phyloP scores from a whole-genome alignment of 2,113 vertebrate species.

The Bothrops jararaca region DNA sequence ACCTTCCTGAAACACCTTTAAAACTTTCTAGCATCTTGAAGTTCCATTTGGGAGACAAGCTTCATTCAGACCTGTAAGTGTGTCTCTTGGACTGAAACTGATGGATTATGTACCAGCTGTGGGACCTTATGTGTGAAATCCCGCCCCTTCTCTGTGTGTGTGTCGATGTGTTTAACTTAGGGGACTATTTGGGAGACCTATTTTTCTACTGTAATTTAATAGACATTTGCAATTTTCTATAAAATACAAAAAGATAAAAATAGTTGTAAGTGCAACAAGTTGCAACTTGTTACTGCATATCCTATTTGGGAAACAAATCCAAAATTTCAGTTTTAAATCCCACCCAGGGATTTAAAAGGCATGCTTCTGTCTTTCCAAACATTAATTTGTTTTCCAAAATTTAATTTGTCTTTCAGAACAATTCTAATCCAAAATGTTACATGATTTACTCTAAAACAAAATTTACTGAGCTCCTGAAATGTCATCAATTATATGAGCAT shows the following conservation, averaged over 20 bases:
- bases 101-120: background rate
- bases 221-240: background rate
- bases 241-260: background rate
- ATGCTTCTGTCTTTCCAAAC: background rate
- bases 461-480: slow-evolving; percentile 2
- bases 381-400: background rate
- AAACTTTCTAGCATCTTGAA: background rate
- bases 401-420: slow-evolving; percentile 9
- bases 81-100: background rate
- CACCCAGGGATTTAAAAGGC: background rate
- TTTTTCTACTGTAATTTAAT: background rate
- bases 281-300: background rate
- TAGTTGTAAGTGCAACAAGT: background rate
- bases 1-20: background rate
- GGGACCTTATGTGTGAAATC: background rate
- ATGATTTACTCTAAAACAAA: background rate
- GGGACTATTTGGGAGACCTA: background rate
- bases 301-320: background rate
- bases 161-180: background rate
- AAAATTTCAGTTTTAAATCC: background rate
- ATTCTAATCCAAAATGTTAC: background rate
- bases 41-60: background rate
- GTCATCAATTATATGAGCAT: slow-evolving; percentile 22
- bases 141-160: background rate
- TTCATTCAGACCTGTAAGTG: background rate